These are phyloP conservation scores for Clarias platycephalus DNA, from an alignment of 2,797 vertebrate genomes.

Conservation along the genomic window DNA sequence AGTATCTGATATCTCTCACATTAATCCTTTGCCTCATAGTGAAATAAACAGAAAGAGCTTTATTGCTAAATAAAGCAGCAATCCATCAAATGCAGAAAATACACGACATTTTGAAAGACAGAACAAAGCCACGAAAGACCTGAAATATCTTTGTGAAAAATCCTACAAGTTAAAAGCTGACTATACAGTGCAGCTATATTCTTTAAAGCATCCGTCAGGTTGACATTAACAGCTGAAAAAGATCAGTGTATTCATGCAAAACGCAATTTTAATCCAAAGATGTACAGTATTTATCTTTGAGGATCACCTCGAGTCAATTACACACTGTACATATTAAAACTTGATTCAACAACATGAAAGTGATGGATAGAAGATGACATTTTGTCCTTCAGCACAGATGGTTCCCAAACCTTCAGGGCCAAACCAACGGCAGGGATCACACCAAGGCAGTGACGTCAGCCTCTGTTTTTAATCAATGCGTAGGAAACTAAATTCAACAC, in stretches of 20 bases:
- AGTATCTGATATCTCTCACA: constrained; percentile 25
- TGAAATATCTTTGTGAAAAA: neutral
- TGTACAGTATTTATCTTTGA: neutral
- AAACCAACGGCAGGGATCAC: constrained; percentile 55
- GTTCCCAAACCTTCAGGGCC: constrained; percentile 43
- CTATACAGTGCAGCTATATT: neutral
- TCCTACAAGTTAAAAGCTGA: neutral
- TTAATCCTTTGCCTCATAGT: constrained; percentile 3
- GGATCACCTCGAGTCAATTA: constrained; percentile 34
- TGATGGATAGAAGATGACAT: constrained; percentile 44
- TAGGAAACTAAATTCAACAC: constrained; percentile 59
- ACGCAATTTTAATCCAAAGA: neutral
- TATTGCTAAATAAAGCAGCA: constrained; percentile 8
- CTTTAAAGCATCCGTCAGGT: neutral
- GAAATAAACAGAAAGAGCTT: constrained; percentile 9
- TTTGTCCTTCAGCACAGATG: constrained; percentile 62
- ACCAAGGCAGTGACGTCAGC: constrained; percentile 51
- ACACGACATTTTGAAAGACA: neutral
- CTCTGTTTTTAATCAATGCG: constrained; percentile 61
- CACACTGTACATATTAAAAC: constrained; percentile 35
- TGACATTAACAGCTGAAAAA: neutral
- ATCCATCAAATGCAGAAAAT: neutral
- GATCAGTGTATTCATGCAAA: neutral
- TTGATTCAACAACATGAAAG: constrained; percentile 39
- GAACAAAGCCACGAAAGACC: neutral